Percentiles rank a stretch among this genome's conserved stretches.
phyloP scores from a whole-genome alignment of 2,888 invertebrate species.

The Morinoia aosen region DNA sequence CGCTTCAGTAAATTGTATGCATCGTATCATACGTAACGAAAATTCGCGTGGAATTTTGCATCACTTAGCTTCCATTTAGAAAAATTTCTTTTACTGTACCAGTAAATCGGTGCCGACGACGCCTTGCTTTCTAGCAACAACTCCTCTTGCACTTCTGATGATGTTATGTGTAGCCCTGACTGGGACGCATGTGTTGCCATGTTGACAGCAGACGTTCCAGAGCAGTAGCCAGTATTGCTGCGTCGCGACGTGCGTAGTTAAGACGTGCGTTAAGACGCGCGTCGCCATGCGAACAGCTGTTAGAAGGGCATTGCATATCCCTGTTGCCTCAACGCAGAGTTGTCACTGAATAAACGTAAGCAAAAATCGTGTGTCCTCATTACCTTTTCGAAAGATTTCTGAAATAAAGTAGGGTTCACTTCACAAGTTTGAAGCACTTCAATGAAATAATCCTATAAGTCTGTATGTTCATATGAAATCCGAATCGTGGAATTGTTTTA shows the following conservation, averaged over 20 bases:
- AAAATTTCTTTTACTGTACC: neutral
- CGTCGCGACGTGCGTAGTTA: neutral
- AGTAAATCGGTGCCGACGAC: neutral
- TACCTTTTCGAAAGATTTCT: neutral
- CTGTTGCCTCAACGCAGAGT: conserved; percentile 45
- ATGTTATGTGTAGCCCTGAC: neutral
- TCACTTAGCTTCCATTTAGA: neutral
- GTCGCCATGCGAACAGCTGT: neutral
- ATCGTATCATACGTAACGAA: neutral
- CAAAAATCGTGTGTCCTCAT: neutral
- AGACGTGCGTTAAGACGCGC: neutral
- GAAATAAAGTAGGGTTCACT: neutral
- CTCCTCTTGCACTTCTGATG: conserved; percentile 15
- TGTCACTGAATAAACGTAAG: conserved; percentile 46
- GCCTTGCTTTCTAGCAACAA: neutral
- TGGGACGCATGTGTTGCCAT: neutral
- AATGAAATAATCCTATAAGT: neutral
- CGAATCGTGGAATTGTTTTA: neutral
- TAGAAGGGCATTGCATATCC: conserved; percentile 30
- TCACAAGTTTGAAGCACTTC: neutral
- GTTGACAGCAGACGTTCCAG: neutral
- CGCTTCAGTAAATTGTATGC: neutral
- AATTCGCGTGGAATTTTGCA: neutral
- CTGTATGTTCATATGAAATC: neutral
- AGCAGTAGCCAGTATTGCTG: neutral